Conservation (phyloP, 2,113 vertebrate genomes). For the Gnathochromis pfefferi region DNA sequence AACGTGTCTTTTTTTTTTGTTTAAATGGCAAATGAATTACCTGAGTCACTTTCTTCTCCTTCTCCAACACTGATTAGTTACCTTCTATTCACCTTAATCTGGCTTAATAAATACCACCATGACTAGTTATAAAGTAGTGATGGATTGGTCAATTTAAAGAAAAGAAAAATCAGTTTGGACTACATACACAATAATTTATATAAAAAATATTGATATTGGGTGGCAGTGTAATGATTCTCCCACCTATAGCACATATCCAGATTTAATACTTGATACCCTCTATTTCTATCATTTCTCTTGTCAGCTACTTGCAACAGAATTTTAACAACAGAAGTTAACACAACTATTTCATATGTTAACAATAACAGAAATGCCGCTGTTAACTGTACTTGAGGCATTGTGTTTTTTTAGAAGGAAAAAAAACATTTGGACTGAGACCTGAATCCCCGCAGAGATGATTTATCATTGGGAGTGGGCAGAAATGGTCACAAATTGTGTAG, state of each 20-base stretch:
- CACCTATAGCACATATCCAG: neutral
- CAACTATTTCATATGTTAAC: neutral
- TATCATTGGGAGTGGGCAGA: neutral
- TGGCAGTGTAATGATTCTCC: neutral
- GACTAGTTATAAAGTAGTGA: neutral
- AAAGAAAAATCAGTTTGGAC: neutral
- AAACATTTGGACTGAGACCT: neutral
- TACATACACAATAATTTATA: neutral
- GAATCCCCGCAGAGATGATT: neutral
- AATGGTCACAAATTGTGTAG: neutral
- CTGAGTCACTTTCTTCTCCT: neutral
- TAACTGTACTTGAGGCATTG: neutral
- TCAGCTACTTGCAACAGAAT: neutral
- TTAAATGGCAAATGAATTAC: neutral
- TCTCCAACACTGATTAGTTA: neutral
- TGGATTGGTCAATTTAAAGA: neutral
- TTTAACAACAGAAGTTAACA: neutral
- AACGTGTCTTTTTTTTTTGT: rapidly evolving
- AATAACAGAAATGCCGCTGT: neutral
- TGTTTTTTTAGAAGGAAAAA: neutral
- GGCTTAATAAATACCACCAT: neutral
- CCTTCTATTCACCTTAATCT: neutral
- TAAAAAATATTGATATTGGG: neutral
- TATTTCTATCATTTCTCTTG: neutral
- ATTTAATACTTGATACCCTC: neutral